A percentile compares a stretch with the other conserved stretches of the same genome.
Evolutionary conservation across 2,113 vertebrate genomes (phyloP).

Genomic region (Mustela nigripes): DNA sequence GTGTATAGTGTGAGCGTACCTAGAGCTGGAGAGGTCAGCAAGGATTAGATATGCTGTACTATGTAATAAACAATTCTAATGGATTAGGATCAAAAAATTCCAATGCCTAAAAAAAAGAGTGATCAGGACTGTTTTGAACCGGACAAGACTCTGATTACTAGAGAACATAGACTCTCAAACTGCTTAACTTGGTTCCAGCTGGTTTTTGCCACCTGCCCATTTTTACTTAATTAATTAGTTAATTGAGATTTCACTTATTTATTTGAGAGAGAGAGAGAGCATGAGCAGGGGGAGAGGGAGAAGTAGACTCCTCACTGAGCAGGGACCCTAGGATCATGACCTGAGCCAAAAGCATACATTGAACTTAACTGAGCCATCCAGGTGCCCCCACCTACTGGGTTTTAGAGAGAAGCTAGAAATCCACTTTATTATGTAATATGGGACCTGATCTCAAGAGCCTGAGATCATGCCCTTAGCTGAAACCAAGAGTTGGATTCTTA

Average conservation of each 20-base stretch:
- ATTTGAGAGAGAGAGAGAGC: background rate
- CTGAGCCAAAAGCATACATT: background rate
- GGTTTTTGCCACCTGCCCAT: constrained; percentile 5
- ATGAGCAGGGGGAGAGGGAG: background rate
- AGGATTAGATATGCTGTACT: background rate
- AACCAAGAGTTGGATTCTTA: background rate
- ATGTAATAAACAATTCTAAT: background rate
- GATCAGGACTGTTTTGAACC: background rate
- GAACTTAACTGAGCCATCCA: background rate
- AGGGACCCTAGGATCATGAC: background rate
- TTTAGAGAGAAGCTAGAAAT: constrained; percentile 43
- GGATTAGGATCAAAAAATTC: background rate
- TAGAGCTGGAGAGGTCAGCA: background rate
- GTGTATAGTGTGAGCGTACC: background rate
- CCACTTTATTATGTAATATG: background rate
- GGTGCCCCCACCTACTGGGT: background rate
- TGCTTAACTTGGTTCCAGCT: background rate
- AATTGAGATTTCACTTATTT: background rate
- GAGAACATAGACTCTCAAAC: background rate
- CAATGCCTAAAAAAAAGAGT: background rate
- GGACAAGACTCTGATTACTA: background rate
- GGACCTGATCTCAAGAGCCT: background rate
- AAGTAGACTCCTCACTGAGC: background rate
- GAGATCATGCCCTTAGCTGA: background rate
- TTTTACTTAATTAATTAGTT: background rate